A percentile compares a stretch with the other conserved stretches of the same genome.
Conservation (phyloP, 2,113 vertebrate genomes). For the Ciconia maguari region DNA sequence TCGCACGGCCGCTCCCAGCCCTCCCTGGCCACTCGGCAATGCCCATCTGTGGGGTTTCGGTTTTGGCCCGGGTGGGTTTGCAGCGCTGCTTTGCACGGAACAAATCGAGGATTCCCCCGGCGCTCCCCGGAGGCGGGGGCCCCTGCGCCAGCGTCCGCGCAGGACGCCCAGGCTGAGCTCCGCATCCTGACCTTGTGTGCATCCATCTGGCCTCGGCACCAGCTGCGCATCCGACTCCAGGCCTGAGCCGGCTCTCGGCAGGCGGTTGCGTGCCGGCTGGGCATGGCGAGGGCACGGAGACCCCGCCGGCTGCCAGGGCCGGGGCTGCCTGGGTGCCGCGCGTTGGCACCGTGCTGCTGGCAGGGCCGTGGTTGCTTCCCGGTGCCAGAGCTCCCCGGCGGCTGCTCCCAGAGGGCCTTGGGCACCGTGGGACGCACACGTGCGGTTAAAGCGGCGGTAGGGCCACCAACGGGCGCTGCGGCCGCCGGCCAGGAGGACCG, state of each 20-base stretch:
- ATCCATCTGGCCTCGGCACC: accelerated
- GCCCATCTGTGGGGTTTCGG: accelerated
- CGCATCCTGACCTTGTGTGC: not conserved
- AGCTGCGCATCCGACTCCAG: accelerated
- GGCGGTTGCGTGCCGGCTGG: not conserved
- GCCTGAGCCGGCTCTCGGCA: not conserved
- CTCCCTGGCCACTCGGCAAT: accelerated
- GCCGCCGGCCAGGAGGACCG: not conserved
- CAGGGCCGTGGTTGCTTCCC: not conserved
- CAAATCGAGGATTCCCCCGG: not conserved
- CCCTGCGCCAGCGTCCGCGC: not conserved
- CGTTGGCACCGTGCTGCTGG: not conserved
- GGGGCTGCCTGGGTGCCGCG: not conserved
- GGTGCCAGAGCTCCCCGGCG: not conserved
- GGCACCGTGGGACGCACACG: accelerated
- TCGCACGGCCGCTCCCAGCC: accelerated
- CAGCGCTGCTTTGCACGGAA: not conserved
- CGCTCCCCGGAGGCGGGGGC: not conserved
- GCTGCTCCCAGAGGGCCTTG: not conserved
- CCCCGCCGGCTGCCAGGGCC: not conserved
- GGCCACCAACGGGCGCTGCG: accelerated
- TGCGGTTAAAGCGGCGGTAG: not conserved
- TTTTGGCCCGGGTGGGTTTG: too few species aligned
- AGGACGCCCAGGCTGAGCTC: not conserved
- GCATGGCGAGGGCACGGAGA: accelerated